Base-by-base conservation (phyloP, 2,888 invertebrate species). In the Ferdinandea cuprea region DNA sequence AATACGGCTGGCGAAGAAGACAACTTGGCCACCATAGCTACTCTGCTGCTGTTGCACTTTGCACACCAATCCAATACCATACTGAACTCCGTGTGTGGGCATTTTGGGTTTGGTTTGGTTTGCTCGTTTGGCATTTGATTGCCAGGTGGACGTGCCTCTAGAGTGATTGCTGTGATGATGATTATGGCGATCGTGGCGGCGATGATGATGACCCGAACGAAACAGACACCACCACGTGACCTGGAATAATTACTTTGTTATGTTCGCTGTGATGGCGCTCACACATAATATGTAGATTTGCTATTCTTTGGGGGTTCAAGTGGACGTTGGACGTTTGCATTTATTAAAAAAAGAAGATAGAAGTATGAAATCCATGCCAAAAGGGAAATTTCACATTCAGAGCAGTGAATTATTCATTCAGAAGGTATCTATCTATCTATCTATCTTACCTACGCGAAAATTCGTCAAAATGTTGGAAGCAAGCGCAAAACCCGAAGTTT, bases 111-210 rank as follows among this genome's bases (percentile, higher is more conserved):
- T 59, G 30, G 58, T 50, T n/a, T n/a, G n/a, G n/a, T n/a, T n/a
- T 69, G 77, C 48, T 65, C 65, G 30, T 66, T 71, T 59, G 52
- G 52, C 59, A 66, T 78, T 65, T 68, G 66, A 79, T 66, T 56
- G 72, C 59, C 66, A 80, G 68, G 74, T 69, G 76, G 52, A 76
- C 76, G 80, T 81, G 80, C 50, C 17, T 59, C 42, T 17, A 48
- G 19, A 71, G 21, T 65, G 63, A 80, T 68, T 61, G 40, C 42
- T 28, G 79, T 21, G 76, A 68, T 46, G 58, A 65, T 59, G 71
- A 58, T 65, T 78, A 72, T 72, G 72, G 56, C 15, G 59, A 66
- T 73, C 66, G 40, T 48, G 56, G 46, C 30, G 56, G 46, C 30
- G 25, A 58, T 42, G 25, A 63, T 58, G 58, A 52, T 76, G 80